Evolutionary conservation across 2,888 invertebrate species (phyloP), one percentile per base, ranked within the genome.

Genomic region (Osmoderma eremita): DNA sequence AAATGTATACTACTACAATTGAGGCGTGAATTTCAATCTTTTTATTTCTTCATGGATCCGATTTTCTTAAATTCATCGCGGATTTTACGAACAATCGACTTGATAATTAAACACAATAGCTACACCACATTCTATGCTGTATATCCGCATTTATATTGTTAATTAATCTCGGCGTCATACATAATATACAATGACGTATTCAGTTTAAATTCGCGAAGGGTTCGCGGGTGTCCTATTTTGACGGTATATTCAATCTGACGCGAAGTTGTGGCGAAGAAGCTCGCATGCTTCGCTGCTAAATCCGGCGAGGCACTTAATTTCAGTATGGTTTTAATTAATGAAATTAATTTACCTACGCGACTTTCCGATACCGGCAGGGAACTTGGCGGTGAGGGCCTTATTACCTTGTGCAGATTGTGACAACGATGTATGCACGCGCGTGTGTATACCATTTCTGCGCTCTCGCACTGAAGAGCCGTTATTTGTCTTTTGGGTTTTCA

Each of bases 301-400:
- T 67, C 72, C 67, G 69, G 71, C 67, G 69, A 62, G 70, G 67
- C 72, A 74, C 73, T 75, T 75, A 75, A 75, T 76, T 73, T 74
- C 73, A 72, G 73, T 74, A 75, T 73, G 73, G 74, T 74, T 75
- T 76, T 75, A 76, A 76, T 76, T 76, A 76, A 75, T 75, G 72
- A 75, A 76, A 76, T 76, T 76, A 76, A 76, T 76, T 76, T 75
- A 74, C 58, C 42, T 58, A 13, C 74, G 71, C 73, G 72, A 75
- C 74, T 74, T 76, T 75, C 75, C 75, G 71, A 75, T 75, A 75
- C 56, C n/a, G 72, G 71, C 72, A 74, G 66, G 66, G 69, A 74
- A 73, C 73, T 30, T 30, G 10, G 30, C 30, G 10, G 30, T 8
- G 50, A 18, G 22, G n/a, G 63, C 36, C 49, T 38, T 62, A 49